Base-by-base conservation (phyloP, 2,797 vertebrate species). In the Cygnus olor region DNA sequence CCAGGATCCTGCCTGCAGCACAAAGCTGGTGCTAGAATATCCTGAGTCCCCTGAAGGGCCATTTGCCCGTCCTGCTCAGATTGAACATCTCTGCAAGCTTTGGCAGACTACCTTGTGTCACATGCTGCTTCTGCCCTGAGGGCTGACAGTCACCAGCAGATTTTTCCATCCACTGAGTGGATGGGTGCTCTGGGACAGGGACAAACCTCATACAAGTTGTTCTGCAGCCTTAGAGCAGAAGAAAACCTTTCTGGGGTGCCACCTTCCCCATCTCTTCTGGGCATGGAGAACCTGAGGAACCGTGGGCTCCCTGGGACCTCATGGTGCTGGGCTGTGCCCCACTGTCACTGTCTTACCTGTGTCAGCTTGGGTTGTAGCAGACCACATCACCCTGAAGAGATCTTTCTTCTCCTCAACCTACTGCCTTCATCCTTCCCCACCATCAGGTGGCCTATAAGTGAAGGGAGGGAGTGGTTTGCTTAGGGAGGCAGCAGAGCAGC, bases 211-310 rank as follows among this genome's bases (percentile, higher is more conserved):
- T 22, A 8, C 0, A 2, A 69, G 32, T 9, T 14, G 1, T 38
- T 84, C 44, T 68, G 70, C 54, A 72, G 42, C 63, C 8, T 32
- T 44, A 4, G 0, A 19, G 30, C 4, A 8, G 14, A 74, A 17
- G 14, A 10, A 0, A 0, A 1, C 49, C 4, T 8, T 40, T 51
- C 14, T 14, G 44, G n/a, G 25, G 2, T 60, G 13, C 9, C 53
- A 60, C 28, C 30, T 65, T 82, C 78, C 40, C 49, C 14, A 0
- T 18, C 42, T 70, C 5, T 56, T 70, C n/a, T 38, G 5, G 42
- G 19, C 49, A n/a, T 36, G 58, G 64, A 71, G 36, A 76, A 20
- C 34, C 42, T 38, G 56, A 77, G 47, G 82, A 51, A 8, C 40
- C n/a, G 16, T 1, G 10, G 65, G 34, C 18, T 54, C 11, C 44